Conservation (phyloP, 2,888 invertebrate genomes). For the Litoditis marina region DNA sequence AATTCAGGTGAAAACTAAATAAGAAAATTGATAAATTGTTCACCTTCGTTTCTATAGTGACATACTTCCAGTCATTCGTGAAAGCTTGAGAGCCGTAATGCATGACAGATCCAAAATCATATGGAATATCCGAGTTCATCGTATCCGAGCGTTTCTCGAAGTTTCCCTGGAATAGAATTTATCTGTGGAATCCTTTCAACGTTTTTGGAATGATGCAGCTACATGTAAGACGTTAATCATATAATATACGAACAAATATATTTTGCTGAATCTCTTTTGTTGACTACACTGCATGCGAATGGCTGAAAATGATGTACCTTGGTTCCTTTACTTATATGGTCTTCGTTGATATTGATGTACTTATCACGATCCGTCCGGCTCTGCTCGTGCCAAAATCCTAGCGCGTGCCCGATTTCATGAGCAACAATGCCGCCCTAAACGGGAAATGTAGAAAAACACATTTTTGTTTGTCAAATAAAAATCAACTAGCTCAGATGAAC, state of each 20-base stretch:
- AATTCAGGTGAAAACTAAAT: too few species aligned
- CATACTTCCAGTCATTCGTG: slow-evolving; percentile 41
- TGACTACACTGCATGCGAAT: too few species aligned
- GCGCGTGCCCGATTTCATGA: slow-evolving; percentile 49
- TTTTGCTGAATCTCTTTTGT: background rate
- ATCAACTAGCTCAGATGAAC: too few species aligned
- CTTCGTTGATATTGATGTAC: slow-evolving; percentile 45
- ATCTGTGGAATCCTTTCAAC: too few species aligned
- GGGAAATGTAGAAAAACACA: too few species aligned
- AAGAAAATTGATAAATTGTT: background rate
- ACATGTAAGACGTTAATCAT: too few species aligned
- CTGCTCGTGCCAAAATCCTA: slow-evolving; percentile 53
- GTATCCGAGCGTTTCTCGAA: slow-evolving; percentile 41
- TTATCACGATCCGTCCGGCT: slow-evolving; percentile 42
- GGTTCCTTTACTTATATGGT: slow-evolving; percentile 36
- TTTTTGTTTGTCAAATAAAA: too few species aligned
- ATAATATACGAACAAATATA: background rate
- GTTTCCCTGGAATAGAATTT: slow-evolving; percentile 42
- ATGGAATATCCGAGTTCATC: slow-evolving; percentile 37
- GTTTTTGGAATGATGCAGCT: too few species aligned
- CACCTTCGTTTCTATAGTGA: slow-evolving; percentile 44
- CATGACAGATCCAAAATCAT: slow-evolving; percentile 48
- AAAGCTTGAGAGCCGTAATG: slow-evolving; percentile 51
- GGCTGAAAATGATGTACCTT: slow-evolving; percentile 16
- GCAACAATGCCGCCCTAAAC: slow-evolving; percentile 46